Evolutionary conservation across 2,888 invertebrate species (phyloP), one percentile per base, ranked within the genome.

Genomic region (Bellardia bayeri): DNA sequence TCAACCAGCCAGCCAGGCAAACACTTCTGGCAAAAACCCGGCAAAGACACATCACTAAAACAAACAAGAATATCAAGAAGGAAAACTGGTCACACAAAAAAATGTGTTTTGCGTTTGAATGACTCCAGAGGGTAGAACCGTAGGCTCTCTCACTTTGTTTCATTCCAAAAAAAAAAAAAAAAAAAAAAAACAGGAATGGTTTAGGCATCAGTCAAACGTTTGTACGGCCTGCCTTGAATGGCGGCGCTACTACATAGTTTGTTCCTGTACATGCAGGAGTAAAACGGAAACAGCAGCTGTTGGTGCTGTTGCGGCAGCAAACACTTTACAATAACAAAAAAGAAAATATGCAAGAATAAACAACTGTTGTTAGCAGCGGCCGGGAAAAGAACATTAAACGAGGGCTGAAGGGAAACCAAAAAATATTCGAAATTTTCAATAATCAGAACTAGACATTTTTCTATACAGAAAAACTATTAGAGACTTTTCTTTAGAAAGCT

Each of bases 271-370:
- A 54, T 7, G 16, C 61, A 69, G 68, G 37, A 58, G 74, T 45
- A 13, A 75, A 87, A 87, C 54, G 82, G 82, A 82, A 82, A 64
- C 75, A 85, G 66, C 87, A 87, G 87, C 85, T 85, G 82, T 85
- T 87, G 49, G 61, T 49, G 82, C 82, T 58, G 74, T 56, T 63
- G 86, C 63, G 11, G 79, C 82, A 69, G 54, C 72, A 78, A 76
- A 85, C 23, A 23, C 23, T 56, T 56, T 30, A 11, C 13, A 45
- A 45, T 58, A 30, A 33, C 23, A 58, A 58, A 30, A 23, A 56
- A 56, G 6, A n/a, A 51, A 30, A 30, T 30, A 33, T 23, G 16
- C 3, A 58, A 30, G 58, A 23, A 58, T 30, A n/a, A n/a, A 51
- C 6, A 51, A 51, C 4, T 14, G 13, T 14, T 14, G 51, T 51